These are phyloP conservation scores for Ursus arctos DNA, from an alignment of 2,113 vertebrate species.

Conservation along the genomic window DNA sequence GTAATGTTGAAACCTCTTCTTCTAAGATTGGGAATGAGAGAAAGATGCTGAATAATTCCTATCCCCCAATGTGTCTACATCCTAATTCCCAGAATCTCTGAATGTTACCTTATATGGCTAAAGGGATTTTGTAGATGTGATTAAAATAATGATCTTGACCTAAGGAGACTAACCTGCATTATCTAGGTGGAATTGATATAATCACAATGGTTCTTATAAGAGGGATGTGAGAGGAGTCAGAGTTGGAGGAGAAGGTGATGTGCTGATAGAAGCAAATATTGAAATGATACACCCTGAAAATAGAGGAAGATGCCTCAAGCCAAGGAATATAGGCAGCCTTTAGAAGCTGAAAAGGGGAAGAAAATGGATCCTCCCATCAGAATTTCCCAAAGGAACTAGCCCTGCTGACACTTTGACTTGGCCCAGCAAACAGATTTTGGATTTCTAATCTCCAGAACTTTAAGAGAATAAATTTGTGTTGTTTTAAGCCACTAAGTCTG, in stretches of 20 bases:
- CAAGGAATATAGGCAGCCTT: not conserved
- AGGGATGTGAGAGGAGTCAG: not conserved
- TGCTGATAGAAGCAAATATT: not conserved
- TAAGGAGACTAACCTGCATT: not conserved
- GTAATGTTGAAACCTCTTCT: not conserved
- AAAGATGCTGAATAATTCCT: not conserved
- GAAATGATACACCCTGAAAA: not conserved
- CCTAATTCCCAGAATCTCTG: not conserved
- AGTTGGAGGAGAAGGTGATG: not conserved
- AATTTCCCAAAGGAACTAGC: not conserved
- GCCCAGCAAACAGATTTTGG: not conserved
- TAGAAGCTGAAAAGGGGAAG: not conserved
- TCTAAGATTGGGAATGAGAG: not conserved
- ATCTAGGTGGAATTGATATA: not conserved
- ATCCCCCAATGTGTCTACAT: not conserved
- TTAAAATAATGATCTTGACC: not conserved
- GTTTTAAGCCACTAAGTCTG: not conserved
- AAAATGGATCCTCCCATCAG: not conserved
- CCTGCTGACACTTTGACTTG: not conserved
- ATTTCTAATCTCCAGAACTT: not conserved
- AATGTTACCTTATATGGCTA: not conserved
- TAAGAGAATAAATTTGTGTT: constrained; percentile 39
- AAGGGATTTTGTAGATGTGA: not conserved
- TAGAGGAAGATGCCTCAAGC: not conserved
- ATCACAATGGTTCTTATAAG: not conserved